phyloP scores from a whole-genome alignment of 1,140 invertebrate species.

The honey bee (Apis mellifera) region Amel_HAv3.1 CM009937.2:7453001-7453500 shows the following conservation, averaged over 20 bases:
- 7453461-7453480: slow-evolving; percentile 68
- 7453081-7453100: too few relatives aligned
- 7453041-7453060: too few relatives aligned
- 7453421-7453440: slow-evolving; percentile 71
- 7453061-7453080: too few relatives aligned
- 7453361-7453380: slow-evolving; percentile 47
- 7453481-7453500: slow-evolving; percentile 58
- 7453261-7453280: neutral
- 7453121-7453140: too few relatives aligned
- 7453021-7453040: too few relatives aligned
- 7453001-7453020: too few relatives aligned
- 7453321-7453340: slow-evolving; percentile 19
- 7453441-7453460: slow-evolving; percentile 63
- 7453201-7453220: neutral
- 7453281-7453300: neutral
- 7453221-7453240: neutral
- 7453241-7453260: neutral
- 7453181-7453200: neutral
- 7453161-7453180: neutral
- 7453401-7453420: slow-evolving; percentile 70
- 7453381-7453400: slow-evolving; percentile 48
- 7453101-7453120: too few relatives aligned
- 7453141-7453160: too few relatives aligned
- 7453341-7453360: slow-evolving; percentile 53
- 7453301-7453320: neutral